Conservation (phyloP, 2,113 vertebrate genomes). For the Lepus europaeus region DNA sequence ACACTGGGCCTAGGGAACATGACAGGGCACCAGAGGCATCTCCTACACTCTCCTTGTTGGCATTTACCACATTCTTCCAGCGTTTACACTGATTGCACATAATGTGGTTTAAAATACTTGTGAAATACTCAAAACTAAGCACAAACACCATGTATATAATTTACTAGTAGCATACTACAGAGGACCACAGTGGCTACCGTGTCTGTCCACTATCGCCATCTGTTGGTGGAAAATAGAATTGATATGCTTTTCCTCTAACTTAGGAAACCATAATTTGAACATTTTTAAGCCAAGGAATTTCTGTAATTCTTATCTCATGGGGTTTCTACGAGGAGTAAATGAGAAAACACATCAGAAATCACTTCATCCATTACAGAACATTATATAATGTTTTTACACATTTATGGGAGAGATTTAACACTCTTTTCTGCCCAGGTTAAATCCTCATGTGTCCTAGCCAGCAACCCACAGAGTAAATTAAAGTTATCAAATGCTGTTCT, state of each 20-base stretch:
- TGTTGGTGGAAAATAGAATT: background rate
- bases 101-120: background rate
- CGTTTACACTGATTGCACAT: background rate
- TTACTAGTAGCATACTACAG: background rate
- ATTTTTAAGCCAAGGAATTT: conserved; percentile 7
- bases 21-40: background rate
- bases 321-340: background rate
- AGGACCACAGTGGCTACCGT: background rate
- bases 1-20: background rate
- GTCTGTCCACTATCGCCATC: background rate
- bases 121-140: background rate
- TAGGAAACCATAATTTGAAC: background rate
- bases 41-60: background rate
- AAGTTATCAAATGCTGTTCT: background rate
- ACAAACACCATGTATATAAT: background rate
- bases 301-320: conserved; percentile 17
- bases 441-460: background rate
- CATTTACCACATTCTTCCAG: background rate
- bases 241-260: background rate
- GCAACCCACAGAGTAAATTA: background rate
- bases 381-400: conserved; percentile 31
- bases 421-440: conserved; percentile 8
- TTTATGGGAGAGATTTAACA: background rate
- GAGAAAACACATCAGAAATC: background rate
- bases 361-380: background rate